Conservation (phyloP, 1,140 invertebrate species). For the Drosophila orosa region DNA sequence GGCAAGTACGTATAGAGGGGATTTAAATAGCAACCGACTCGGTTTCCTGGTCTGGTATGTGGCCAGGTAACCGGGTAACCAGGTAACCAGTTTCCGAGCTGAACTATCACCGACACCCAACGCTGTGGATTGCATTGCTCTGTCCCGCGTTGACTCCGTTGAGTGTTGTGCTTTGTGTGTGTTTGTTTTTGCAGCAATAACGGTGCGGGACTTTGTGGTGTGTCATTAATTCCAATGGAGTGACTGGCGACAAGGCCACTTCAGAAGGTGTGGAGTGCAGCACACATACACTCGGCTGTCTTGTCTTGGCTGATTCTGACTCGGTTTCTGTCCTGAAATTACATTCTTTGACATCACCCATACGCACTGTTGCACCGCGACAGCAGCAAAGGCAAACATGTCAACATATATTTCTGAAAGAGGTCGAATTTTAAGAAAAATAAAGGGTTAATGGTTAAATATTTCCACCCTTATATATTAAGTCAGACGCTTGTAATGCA, state of each 20-base stretch:
- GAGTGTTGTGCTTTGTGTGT: neutral
- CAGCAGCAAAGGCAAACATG: neutral
- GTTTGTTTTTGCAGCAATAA: constrained; percentile 45
- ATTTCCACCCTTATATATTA: neutral
- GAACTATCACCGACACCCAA: constrained; percentile 40
- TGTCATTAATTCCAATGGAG: constrained; percentile 54
- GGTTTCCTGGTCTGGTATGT: constrained; percentile 52
- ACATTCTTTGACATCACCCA: constrained; percentile 43
- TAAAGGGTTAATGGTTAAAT: neutral
- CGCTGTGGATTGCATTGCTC: constrained; percentile 19
- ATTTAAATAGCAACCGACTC: constrained; percentile 1
- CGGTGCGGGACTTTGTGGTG: constrained; percentile 43
- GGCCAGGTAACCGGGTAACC: constrained; percentile 9
- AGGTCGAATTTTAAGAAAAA: neutral
- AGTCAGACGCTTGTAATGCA: neutral
- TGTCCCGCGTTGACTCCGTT: neutral
- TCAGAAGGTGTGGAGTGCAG: constrained; percentile 29
- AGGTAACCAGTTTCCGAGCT: constrained; percentile 46
- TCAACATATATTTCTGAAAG: neutral
- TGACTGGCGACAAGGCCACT: constrained; percentile 64
- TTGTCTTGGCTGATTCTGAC: constrained; percentile 11
- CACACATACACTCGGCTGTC: constrained; percentile 16
- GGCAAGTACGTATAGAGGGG: neutral
- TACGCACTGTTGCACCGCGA: constrained; percentile 56
- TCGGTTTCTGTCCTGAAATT: neutral